Conservation (phyloP, 2,113 vertebrate species). For the Athene noctua region DNA sequence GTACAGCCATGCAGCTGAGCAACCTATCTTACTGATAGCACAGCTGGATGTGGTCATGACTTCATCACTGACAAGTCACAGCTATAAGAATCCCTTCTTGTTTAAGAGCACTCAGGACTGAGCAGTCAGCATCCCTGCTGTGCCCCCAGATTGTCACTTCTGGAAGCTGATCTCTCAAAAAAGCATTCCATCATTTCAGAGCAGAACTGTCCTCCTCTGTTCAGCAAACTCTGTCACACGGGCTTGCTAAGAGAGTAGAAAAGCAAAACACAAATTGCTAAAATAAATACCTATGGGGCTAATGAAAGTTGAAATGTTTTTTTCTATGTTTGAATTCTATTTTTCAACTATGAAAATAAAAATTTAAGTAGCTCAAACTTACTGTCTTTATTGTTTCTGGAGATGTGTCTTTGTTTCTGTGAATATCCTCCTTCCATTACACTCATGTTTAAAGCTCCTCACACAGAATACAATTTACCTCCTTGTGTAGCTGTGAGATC, state of each 20-base stretch:
- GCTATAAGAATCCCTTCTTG: background rate
- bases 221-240: background rate
- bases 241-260: background rate
- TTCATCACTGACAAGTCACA: background rate
- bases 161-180: constrained; percentile 19
- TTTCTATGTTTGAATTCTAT: background rate
- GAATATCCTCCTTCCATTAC: background rate
- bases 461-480: constrained; percentile 22
- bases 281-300: background rate
- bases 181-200: background rate
- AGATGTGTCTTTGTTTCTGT: background rate
- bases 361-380: background rate
- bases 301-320: background rate
- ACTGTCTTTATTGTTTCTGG: background rate
- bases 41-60: constrained; percentile 7
- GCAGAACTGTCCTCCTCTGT: background rate
- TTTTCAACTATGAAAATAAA: constrained; percentile 1
- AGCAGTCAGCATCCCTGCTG: background rate
- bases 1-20: background rate
- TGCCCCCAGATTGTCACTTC: background rate
- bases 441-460: background rate
- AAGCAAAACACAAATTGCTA: background rate
- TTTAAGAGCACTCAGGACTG: background rate
- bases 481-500: background rate
- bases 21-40: background rate